These are phyloP conservation scores for Dicentrarchus labrax DNA, from an alignment of 2,113 vertebrate species.

Conservation along the genomic window DNA sequence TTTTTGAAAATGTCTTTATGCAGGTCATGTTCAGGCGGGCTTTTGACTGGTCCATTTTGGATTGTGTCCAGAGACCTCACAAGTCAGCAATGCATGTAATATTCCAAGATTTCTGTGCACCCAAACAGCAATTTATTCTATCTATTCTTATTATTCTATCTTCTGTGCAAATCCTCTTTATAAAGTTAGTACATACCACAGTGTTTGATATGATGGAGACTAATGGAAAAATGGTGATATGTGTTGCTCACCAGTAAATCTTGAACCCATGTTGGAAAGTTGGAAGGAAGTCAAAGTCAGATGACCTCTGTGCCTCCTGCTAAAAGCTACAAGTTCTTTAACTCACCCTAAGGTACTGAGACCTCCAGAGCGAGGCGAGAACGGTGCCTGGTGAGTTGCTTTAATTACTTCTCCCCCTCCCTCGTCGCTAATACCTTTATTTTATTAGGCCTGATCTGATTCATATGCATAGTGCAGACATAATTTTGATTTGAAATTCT, in stretches of 20 bases:
- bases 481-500: conserved; percentile 79
- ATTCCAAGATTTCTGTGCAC: not conserved
- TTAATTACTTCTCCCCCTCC: conserved; percentile 80
- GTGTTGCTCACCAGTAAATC: conserved; percentile 24
- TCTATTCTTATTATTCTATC: not conserved
- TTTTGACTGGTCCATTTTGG: conserved; percentile 3
- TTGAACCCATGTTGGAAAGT: conserved; percentile 38
- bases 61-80: not conserved
- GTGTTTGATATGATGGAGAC: not conserved
- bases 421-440: conserved; percentile 79
- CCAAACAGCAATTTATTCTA: not conserved
- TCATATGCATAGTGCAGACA: conserved; percentile 78
- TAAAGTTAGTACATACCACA: conserved; percentile 2
- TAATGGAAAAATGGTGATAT: not conserved
- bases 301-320: conserved; percentile 57
- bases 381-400: conserved; percentile 68
- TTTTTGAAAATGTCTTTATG: not conserved
- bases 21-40: not conserved
- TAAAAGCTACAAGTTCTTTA: conserved; percentile 49
- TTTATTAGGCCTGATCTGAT: conserved; percentile 81
- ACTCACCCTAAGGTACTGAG: conserved; percentile 53
- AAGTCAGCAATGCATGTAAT: not conserved
- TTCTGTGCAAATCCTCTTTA: not conserved
- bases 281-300: conserved; percentile 58
- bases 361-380: conserved; percentile 65